Conservation (phyloP, 35 echinoderm and acorn worm species). For the Strongylocentrotus purpuratus region DNA sequence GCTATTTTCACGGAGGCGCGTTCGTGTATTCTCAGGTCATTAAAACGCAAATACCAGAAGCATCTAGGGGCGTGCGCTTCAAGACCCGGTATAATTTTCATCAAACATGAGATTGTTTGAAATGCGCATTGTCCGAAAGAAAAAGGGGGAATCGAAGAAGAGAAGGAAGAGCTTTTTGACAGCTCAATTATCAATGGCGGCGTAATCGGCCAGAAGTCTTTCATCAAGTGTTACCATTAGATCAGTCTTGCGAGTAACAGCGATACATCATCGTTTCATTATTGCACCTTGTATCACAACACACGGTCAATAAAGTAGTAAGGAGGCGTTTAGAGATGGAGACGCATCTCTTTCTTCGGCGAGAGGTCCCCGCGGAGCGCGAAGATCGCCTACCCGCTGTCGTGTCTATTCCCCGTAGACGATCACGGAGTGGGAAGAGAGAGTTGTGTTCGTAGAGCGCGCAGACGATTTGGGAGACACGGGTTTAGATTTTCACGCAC, state of each 20-base stretch:
- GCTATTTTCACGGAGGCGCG: not conserved
- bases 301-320: not conserved
- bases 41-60: constrained; percentile 14
- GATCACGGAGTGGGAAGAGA: not conserved
- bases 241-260: constrained; percentile 43
- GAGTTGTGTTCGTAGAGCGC: not conserved
- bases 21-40: not conserved
- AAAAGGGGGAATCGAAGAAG: not conserved
- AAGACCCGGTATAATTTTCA: not conserved
- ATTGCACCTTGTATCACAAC: constrained; percentile 28
- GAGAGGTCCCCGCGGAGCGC: not conserved
- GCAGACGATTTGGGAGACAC: constrained; percentile 13
- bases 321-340: not conserved
- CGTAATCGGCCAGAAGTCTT: constrained; percentile 39
- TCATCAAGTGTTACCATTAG: constrained; percentile 13
- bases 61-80: constrained; percentile 20
- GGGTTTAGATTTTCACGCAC: constrained; percentile 30
- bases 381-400: not conserved
- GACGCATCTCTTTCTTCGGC: not conserved
- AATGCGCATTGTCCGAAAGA: not conserved
- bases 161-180: constrained; percentile 13
- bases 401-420: constrained; percentile 33
- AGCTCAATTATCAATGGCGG: constrained; percentile 20
- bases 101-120: constrained; percentile 28
- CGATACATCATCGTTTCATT: constrained; percentile 45